Percentiles rank a stretch among this genome's conserved stretches.
phyloP scores from a whole-genome alignment of 2,888 invertebrate genomes.

The Nomada flava region DNA sequence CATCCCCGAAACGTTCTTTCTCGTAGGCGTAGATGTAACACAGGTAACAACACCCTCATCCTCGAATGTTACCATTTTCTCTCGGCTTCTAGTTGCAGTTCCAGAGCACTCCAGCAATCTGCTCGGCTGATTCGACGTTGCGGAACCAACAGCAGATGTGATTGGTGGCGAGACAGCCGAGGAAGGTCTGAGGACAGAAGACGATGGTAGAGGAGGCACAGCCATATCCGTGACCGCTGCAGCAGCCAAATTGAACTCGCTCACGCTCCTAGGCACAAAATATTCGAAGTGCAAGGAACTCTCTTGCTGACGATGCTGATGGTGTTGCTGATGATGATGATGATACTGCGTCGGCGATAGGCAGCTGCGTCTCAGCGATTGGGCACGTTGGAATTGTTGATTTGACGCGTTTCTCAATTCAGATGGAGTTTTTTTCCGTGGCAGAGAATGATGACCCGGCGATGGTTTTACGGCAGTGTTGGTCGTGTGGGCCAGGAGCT shows the following conservation, averaged over 20 bases:
- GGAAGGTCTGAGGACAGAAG: constrained; percentile 76
- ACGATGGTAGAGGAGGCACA: constrained; percentile 84
- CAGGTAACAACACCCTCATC: constrained; percentile 86
- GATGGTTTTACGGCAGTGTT: constrained; percentile 80
- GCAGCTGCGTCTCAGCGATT: constrained; percentile 88
- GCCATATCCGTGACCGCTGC: constrained; percentile 87
- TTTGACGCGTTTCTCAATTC: constrained; percentile 70
- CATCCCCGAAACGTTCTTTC: constrained; percentile 84
- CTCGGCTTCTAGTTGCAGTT: constrained; percentile 85
- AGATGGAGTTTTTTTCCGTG: constrained; percentile 83
- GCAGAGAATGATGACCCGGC: constrained; percentile 85
- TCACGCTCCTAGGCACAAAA: constrained; percentile 93
- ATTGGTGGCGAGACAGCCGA: constrained; percentile 78
- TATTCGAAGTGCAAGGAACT: constrained; percentile 89
- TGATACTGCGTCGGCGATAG: constrained; percentile 75
- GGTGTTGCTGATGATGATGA: constrained; percentile 72
- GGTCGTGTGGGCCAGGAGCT: constrained; percentile 80
- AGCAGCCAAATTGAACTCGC: constrained; percentile 91
- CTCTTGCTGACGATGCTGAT: constrained; percentile 84
- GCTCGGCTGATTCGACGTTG: constrained; percentile 65
- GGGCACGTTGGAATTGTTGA: constrained; percentile 87
- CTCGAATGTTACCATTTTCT: constrained; percentile 93
- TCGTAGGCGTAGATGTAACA: constrained; percentile 73
- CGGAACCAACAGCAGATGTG: constrained; percentile 72
- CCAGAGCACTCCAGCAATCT: constrained; percentile 62